Conservation (phyloP, 2,113 vertebrate species). For the Gambusia affinis region DNA sequence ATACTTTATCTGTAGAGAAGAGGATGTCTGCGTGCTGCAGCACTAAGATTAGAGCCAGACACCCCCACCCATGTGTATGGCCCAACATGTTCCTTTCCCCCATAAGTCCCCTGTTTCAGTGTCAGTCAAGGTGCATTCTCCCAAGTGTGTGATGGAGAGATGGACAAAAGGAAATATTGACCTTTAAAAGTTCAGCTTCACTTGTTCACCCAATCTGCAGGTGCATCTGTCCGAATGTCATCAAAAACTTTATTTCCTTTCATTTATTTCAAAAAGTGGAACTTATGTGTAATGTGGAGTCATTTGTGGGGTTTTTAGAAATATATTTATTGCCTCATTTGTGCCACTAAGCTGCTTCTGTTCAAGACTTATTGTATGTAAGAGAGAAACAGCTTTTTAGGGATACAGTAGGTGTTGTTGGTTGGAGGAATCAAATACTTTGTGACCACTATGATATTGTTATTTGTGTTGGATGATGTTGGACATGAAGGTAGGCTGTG, state of each 20-base stretch:
- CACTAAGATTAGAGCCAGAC: constrained; percentile 70
- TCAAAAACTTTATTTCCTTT: not conserved
- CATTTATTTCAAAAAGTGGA: no score
- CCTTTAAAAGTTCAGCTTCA: not conserved
- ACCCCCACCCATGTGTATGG: constrained; percentile 24
- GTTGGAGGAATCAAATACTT: no score
- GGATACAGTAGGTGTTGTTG: not conserved
- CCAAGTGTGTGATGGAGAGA: not conserved
- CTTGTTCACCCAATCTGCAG: not conserved
- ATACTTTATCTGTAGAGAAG: constrained; percentile 65
- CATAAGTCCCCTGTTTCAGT: not conserved
- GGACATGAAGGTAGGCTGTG: no score
- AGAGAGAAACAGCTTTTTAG: not conserved
- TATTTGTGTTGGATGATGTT: no score
- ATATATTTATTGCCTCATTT: no score
- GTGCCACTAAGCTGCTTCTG: no score
- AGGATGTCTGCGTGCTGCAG: constrained; percentile 60
- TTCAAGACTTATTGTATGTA: no score
- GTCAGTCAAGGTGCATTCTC: no score
- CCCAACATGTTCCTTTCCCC: not conserved
- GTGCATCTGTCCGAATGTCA: not conserved
- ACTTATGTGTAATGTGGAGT: no score
- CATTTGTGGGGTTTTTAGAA: no score
- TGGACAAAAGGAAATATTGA: not conserved
- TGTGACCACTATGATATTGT: no score